Evolutionary conservation across 2,888 invertebrate species (phyloP).

Genomic region (Thelaira solivaga): DNA sequence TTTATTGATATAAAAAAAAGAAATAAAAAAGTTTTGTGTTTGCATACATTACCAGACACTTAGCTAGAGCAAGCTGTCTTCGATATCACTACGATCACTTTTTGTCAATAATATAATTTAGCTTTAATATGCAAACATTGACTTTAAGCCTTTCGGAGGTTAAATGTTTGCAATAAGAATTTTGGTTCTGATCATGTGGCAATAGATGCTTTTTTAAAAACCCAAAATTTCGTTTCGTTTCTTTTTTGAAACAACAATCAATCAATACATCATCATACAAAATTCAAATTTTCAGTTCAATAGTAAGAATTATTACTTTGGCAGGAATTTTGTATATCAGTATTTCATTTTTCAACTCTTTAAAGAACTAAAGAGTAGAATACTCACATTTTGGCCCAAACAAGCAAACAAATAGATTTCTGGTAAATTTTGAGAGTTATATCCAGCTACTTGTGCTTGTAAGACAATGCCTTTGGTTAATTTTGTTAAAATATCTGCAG

Average conservation of each 20-base stretch:
- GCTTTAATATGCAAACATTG: background rate
- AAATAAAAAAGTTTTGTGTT: too few species aligned
- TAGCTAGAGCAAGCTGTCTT: slow-evolving; percentile 26
- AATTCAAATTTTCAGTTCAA: slow-evolving; percentile 37
- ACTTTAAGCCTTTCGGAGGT: background rate
- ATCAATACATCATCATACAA: slow-evolving; percentile 63
- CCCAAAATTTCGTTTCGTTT: too few species aligned
- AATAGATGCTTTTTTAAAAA: too few species aligned
- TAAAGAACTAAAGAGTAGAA: slow-evolving; percentile 44
- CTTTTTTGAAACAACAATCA: too few species aligned
- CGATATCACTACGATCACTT: slow-evolving; percentile 10
- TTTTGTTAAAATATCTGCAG: slow-evolving; percentile 86
- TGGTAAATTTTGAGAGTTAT: slow-evolving; percentile 86
- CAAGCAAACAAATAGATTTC: slow-evolving; percentile 89
- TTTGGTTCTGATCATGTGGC: background rate
- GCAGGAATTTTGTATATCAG: slow-evolving; percentile 57
- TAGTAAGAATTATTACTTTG: slow-evolving; percentile 1
- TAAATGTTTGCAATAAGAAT: background rate
- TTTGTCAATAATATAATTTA: background rate
- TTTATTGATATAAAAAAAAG: too few species aligned
- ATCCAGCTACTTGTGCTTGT: slow-evolving; percentile 92
- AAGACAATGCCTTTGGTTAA: slow-evolving; percentile 89
- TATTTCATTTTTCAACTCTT: slow-evolving; percentile 57
- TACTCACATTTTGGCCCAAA: slow-evolving; percentile 83
- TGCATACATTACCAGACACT: slow-evolving; percentile 55